These are phyloP conservation scores for rabbit (Oryctolagus cuniculus) DNA, from an alignment of 2,113 vertebrate species.

Conservation along the genomic window DNA sequence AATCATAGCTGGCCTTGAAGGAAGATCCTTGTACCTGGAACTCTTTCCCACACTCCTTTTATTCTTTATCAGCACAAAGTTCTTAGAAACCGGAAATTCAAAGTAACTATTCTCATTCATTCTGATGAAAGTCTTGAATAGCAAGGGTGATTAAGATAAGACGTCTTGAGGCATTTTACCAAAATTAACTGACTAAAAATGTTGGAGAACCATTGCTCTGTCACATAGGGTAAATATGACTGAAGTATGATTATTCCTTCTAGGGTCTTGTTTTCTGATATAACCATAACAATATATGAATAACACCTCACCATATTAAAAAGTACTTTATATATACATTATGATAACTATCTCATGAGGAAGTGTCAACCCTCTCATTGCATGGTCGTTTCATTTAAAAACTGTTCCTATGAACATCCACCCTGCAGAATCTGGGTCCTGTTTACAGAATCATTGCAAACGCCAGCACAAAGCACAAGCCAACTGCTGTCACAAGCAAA, in stretches of 20 bases:
- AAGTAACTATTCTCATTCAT: neutral
- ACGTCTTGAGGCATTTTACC: neutral
- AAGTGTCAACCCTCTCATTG: neutral
- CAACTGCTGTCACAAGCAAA: slow-evolving; percentile 1
- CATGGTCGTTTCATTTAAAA: neutral
- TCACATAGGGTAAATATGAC: neutral
- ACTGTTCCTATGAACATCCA: neutral
- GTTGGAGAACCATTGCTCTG: neutral
- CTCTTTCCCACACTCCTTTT: neutral
- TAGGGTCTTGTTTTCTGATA: neutral
- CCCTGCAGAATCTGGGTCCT: neutral
- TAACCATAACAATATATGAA: neutral
- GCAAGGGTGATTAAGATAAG: neutral
- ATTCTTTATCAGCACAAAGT: neutral
- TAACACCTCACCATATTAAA: neutral
- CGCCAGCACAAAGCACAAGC: neutral
- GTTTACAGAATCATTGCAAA: neutral
- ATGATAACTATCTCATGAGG: too few species aligned
- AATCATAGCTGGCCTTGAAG: neutral
- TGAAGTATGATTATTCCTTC: neutral
- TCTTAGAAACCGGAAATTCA: neutral
- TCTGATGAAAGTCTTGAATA: neutral
- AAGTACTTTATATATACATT: neutral
- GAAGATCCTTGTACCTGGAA: neutral
- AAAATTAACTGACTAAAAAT: slow-evolving; percentile 5